Conservation (phyloP, 2,797 vertebrate species). For the Phalloptychus januarius region DNA sequence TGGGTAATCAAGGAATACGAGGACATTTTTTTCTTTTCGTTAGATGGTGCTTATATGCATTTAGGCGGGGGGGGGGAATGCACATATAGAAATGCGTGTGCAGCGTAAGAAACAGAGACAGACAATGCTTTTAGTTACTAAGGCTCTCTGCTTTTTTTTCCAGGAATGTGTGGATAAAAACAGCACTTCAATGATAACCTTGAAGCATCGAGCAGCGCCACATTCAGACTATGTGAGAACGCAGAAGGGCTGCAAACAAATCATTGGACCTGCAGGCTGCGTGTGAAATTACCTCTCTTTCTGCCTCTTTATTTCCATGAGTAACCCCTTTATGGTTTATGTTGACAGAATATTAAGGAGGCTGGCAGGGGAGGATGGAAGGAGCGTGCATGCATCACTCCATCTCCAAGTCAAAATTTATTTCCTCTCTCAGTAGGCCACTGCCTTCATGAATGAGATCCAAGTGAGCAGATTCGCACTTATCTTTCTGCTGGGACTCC, state of each 20-base stretch:
- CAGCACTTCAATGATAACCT: constrained; percentile 76
- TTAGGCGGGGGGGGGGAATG: neutral
- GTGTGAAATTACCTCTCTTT: constrained; percentile 72
- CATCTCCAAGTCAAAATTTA: constrained; percentile 44
- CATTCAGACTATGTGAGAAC: constrained; percentile 61
- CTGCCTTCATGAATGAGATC: constrained; percentile 61
- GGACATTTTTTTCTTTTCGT: constrained; percentile 50
- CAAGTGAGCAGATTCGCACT: constrained; percentile 53
- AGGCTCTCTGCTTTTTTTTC: constrained; percentile 55
- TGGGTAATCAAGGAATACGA: constrained; percentile 44
- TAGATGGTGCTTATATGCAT: constrained; percentile 22
- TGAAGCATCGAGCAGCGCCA: constrained; percentile 69
- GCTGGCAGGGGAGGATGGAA: constrained; percentile 44
- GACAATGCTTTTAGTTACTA: constrained; percentile 61
- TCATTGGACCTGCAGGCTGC: constrained; percentile 68
- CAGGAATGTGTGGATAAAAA: constrained; percentile 69
- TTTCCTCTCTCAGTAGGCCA: constrained; percentile 43
- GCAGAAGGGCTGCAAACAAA: constrained; percentile 75
- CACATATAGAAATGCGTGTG: constrained; percentile 14
- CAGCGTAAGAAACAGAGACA: constrained; percentile 6
- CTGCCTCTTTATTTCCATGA: constrained; percentile 74
- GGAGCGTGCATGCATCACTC: constrained; percentile 58
- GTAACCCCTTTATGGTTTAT: constrained; percentile 69
- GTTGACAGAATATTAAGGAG: constrained; percentile 77
- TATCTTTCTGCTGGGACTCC: constrained; percentile 52